Conservation (phyloP, 2,797 vertebrate species). For the Paramormyrops hopkinsi region DNA sequence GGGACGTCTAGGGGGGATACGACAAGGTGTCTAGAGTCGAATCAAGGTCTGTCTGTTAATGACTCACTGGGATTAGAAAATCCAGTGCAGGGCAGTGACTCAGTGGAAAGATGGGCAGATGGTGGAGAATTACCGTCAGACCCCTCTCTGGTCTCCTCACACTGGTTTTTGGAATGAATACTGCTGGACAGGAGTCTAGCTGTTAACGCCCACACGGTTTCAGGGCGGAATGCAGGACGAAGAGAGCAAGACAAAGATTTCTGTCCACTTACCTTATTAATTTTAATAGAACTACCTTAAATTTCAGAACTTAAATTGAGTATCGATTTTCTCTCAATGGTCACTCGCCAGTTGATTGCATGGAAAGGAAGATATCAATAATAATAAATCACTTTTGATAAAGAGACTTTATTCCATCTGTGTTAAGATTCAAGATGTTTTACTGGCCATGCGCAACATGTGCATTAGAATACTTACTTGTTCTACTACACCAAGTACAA, state of each 20-base stretch:
- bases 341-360: not conserved
- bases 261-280: not conserved
- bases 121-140: conserved; percentile 4
- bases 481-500: not conserved
- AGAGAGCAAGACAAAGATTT: not conserved
- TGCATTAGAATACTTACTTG: not conserved
- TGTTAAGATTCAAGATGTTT: not conserved
- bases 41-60: conserved; percentile 8
- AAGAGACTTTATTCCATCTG: not conserved
- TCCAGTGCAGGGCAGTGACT: conserved; percentile 9
- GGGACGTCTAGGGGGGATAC: not conserved
- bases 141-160: not conserved
- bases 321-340: not conserved
- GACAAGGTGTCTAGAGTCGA: not conserved
- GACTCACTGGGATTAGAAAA: conserved; percentile 10
- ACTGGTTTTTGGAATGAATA: conserved; percentile 6
- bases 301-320: not conserved
- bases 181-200: not conserved
- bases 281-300: not conserved
- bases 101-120: conserved; percentile 19
- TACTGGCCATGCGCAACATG: not conserved
- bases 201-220: not conserved
- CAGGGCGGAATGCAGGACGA: not conserved
- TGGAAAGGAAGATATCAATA: not conserved
- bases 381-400: not conserved